phyloP scores from a whole-genome alignment of 2,113 vertebrate genomes.

The Peucedramus taeniatus region DNA sequence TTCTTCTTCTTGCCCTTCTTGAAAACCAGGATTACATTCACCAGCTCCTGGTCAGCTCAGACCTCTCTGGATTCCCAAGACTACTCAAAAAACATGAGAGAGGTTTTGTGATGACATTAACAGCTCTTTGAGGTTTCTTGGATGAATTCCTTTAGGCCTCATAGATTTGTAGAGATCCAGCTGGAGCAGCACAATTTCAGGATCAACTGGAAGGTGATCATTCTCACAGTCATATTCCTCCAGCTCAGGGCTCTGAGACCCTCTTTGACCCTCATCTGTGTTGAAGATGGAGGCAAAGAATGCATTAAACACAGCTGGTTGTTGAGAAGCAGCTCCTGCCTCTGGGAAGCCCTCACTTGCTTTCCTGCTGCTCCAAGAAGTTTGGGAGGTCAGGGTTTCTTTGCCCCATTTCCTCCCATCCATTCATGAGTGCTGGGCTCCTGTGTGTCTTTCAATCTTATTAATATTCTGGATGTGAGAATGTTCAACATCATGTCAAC shows the following conservation, averaged over 20 bases:
- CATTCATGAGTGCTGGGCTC: not conserved
- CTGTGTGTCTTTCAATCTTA: not conserved
- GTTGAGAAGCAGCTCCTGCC: not conserved
- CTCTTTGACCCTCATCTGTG: fast-evolving
- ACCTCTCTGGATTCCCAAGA: not conserved
- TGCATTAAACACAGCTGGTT: not conserved
- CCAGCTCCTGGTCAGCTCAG: not conserved
- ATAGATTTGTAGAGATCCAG: not conserved
- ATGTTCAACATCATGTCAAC: not conserved
- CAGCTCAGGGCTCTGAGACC: not conserved
- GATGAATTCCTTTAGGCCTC: not conserved
- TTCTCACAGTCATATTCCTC: not conserved
- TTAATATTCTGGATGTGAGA: not conserved
- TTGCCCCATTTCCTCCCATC: not conserved
- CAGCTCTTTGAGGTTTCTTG: not conserved
- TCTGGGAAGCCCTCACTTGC: not conserved
- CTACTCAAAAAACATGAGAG: not conserved
- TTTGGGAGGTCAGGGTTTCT: not conserved
- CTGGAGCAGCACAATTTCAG: not conserved
- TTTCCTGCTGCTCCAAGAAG: not conserved
- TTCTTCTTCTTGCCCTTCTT: not conserved
- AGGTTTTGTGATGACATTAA: not conserved
- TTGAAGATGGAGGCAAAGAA: not conserved
- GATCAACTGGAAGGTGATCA: not conserved
- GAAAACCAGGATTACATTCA: not conserved